Conservation (phyloP, 2,888 invertebrate genomes). For the Volucella inanis region DNA sequence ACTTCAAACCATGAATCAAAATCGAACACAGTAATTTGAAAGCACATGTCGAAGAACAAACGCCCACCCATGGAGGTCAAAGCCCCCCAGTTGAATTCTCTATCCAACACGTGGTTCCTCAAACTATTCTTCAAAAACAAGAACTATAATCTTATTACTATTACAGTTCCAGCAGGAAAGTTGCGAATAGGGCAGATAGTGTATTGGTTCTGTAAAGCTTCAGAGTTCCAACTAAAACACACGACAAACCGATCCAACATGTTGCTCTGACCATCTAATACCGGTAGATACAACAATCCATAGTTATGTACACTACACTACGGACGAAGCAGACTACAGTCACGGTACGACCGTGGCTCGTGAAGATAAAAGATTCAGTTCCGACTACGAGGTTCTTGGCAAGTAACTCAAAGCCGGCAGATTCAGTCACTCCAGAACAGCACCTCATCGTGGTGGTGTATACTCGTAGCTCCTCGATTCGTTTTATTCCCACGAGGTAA, state of each 20-base stretch:
- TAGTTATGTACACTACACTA: too few relatives aligned
- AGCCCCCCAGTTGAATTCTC: neutral
- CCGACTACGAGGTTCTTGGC: conserved; percentile 47
- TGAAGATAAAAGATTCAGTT: conserved; percentile 37
- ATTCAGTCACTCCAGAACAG: conserved; percentile 62
- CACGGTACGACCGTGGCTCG: conserved; percentile 2
- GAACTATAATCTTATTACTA: too few relatives aligned
- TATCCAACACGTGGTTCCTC: conserved; percentile 15
- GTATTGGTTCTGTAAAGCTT: neutral
- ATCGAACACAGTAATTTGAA: neutral
- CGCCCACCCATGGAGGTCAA: neutral
- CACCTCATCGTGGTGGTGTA: conserved; percentile 64
- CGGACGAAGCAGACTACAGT: too few relatives aligned
- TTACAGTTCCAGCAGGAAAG: too few relatives aligned
- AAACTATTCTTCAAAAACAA: neutral
- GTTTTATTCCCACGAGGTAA: conserved; percentile 10
- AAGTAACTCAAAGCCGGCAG: conserved; percentile 53
- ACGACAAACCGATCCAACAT: neutral
- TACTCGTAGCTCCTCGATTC: conserved; percentile 17
- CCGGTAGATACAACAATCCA: neutral
- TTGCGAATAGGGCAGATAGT: too few relatives aligned
- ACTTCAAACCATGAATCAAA: conserved; percentile 34
- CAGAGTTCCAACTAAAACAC: conserved; percentile 5
- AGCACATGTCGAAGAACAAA: conserved; percentile 32
- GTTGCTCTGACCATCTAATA: neutral